Base-by-base conservation (phyloP, 1,140 invertebrate genomes). In the Caenorhabditis latens region DNA sequence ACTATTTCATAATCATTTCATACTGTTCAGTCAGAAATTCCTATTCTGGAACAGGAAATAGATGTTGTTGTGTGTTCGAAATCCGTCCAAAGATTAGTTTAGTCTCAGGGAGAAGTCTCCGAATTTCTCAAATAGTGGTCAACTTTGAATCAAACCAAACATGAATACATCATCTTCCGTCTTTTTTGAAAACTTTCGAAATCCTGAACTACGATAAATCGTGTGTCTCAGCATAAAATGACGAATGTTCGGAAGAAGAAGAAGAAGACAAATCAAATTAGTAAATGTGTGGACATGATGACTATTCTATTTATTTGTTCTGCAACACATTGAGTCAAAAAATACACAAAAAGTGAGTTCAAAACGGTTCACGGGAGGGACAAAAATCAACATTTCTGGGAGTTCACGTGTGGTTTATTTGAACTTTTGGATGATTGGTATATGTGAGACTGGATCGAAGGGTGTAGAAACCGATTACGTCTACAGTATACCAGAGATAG, bases 261-360 rank as follows among this genome's bases (percentile, higher is more conserved):
- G 8, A 79, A 24, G 46, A 50, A 50, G 8, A 79, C 71, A 14
- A 50, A 50, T 50, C 71, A 21, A 79, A 79, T 79, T 50, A 79
- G 40, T 32, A 32, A 32, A 32, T 32, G 32, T 42, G 71, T 79
- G 46, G 71, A 48, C 46, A 79, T 50, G 71, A 79, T 79, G 71
- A 79, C 71, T 79, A 79, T 79, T 79, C 65, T 71, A 46, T 71
- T 71, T 71, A 71, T 79, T 50, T 79, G 46, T 42, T 24, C 16
- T 48, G 61, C n/a, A 21, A 19, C 19, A 58, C 21, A 32, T 79
- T 50, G 71, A 79, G 32, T 79, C 71, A 50, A 79, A 79, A 79
- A 79, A 79, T 79, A 79, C 71, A 79, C 71, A 79, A 24, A 79
- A 50, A 79, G 46, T 32, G 32, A 32, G 32, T 13, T 79, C 65